These are phyloP conservation scores for Dendrocopos noguchii DNA, from an alignment of 2,113 vertebrate species.

Conservation along the genomic window DNA sequence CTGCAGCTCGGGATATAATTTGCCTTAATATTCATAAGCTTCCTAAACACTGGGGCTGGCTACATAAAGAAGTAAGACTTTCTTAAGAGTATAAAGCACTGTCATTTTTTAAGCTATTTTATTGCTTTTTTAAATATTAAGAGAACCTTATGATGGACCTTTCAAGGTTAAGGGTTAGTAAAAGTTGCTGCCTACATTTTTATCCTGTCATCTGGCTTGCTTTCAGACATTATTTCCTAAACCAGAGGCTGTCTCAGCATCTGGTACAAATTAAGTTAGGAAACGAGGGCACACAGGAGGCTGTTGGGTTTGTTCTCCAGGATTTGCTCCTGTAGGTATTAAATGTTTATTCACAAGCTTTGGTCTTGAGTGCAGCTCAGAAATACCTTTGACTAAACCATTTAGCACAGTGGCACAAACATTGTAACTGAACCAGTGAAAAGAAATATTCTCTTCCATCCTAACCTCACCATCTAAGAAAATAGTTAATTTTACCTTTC, in stretches of 20 bases:
- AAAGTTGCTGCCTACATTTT: neutral
- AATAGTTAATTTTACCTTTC: neutral
- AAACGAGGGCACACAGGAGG: neutral
- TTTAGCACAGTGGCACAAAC: neutral
- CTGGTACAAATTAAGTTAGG: constrained; percentile 34
- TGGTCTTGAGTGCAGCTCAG: neutral
- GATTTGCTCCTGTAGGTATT: neutral
- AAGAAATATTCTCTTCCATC: neutral
- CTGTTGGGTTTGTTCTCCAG: neutral
- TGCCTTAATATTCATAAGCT: neutral
- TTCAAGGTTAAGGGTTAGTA: neutral
- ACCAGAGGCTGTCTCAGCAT: constrained; percentile 6
- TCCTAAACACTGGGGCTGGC: neutral
- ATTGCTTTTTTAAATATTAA: neutral
- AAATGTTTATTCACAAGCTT: neutral
- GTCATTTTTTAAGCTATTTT: neutral
- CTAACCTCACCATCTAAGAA: neutral
- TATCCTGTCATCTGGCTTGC: neutral
- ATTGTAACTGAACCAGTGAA: neutral
- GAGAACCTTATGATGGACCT: neutral
- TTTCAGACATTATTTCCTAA: constrained; percentile 25
- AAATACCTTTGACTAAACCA: neutral
- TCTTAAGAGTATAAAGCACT: neutral
- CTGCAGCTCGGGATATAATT: too few relatives aligned
- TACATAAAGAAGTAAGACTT: neutral